A percentile compares a stretch with the other conserved stretches of the same genome.
These are phyloP conservation scores for Caenorhabditis plicata DNA, from an alignment of 2,888 invertebrate species.

Conservation along the genomic window DNA sequence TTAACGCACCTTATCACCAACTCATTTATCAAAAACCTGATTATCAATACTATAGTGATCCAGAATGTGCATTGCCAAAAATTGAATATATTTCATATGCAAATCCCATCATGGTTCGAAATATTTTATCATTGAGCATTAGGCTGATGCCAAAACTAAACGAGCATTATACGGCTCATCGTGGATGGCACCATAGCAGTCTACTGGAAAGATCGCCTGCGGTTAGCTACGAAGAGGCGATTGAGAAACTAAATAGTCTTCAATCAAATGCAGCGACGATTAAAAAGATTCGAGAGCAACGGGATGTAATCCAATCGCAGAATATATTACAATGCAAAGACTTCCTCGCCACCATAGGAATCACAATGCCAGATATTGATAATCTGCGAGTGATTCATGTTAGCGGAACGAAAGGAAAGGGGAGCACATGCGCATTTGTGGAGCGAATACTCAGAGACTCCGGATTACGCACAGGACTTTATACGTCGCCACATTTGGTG, in stretches of 20 bases:
- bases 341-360: conserved; percentile 30
- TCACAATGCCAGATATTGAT: conserved; percentile 47
- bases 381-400: conserved; percentile 82
- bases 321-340: conserved; percentile 39
- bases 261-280: conserved; percentile 60
- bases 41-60: too few species aligned
- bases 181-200: too few species aligned
- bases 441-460: conserved; percentile 84
- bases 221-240: conserved; percentile 39
- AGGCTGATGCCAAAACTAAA: too few species aligned
- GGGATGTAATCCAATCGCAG: conserved; percentile 31
- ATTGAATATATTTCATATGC: too few species aligned
- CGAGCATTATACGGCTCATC: too few species aligned
- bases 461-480: conserved; percentile 88
- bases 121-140: too few species aligned
- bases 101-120: too few species aligned
- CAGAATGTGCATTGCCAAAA: too few species aligned
- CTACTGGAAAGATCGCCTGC: conserved; percentile 3
- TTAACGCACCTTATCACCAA: too few species aligned
- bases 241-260: conserved; percentile 53
- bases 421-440: conserved; percentile 86
- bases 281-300: conserved; percentile 54
- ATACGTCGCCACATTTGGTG: conserved; percentile 84
- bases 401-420: conserved; percentile 95
- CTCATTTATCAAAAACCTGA: too few species aligned